Evolutionary conservation across 2,113 vertebrate genomes (phyloP).

Genomic region (Channa argus): DNA sequence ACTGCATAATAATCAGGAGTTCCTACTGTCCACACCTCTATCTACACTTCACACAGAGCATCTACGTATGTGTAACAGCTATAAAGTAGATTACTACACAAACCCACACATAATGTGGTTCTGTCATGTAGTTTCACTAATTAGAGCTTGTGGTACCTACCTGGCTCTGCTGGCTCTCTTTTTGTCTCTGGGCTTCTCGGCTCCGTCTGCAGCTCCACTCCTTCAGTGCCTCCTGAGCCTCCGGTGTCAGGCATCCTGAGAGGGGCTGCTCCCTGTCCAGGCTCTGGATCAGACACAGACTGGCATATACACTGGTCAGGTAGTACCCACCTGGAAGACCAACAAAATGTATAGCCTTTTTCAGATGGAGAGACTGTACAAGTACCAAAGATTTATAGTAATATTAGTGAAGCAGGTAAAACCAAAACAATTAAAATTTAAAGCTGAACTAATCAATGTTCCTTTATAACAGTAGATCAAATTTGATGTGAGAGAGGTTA

Average conservation of each 20-base stretch:
- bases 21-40: slow-evolving; percentile 31
- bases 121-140: neutral
- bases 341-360: neutral
- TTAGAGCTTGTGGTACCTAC: slow-evolving; percentile 47
- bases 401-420: too few relatives aligned
- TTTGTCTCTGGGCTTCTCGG: slow-evolving; percentile 81
- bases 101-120: slow-evolving; percentile 42
- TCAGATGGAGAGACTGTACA: neutral
- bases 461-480: too few relatives aligned
- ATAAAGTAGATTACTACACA: slow-evolving; percentile 17
- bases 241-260: slow-evolving; percentile 64
- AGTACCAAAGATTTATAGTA: too few relatives aligned
- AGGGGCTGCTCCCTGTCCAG: slow-evolving; percentile 54
- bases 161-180: slow-evolving; percentile 81
- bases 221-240: slow-evolving; percentile 78
- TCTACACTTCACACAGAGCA: slow-evolving; percentile 35
- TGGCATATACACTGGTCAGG: slow-evolving; percentile 84
- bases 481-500: too few relatives aligned
- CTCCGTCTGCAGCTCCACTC: slow-evolving; percentile 83
- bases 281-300: slow-evolving; percentile 83
- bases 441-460: too few relatives aligned
- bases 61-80: slow-evolving; percentile 17
- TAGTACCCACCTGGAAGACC: slow-evolving; percentile 82
- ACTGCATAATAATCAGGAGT: slow-evolving; percentile 23
- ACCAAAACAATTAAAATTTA: too few relatives aligned